Conservation (phyloP, 2,888 invertebrate genomes). For the Drosophila parthenogenetica region DNA sequence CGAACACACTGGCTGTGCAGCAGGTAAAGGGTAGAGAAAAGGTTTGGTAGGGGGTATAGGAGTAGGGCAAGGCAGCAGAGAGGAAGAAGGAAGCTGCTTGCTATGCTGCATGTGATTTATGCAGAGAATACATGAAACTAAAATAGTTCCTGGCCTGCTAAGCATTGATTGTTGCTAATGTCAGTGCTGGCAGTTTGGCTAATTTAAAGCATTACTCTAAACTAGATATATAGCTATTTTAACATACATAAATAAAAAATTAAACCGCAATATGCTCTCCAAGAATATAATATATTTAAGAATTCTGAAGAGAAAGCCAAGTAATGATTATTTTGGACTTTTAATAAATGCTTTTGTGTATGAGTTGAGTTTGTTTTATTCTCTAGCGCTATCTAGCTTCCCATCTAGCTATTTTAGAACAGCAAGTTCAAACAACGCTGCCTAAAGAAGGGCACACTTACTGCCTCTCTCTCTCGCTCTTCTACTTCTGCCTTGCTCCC, state of each 20-base stretch:
- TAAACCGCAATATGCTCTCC: too few relatives aligned
- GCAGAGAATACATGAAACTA: constrained; percentile 71
- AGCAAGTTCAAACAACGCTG: not conserved
- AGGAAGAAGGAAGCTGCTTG: not conserved
- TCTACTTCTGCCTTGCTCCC: not conserved
- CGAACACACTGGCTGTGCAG: constrained; percentile 49
- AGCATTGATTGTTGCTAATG: constrained; percentile 63
- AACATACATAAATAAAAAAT: too few relatives aligned
- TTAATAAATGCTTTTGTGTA: too few relatives aligned
- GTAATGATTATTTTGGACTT: too few relatives aligned
- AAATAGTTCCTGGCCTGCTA: constrained; percentile 56
- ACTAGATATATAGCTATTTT: too few relatives aligned
- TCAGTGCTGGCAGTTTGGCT: not conserved
- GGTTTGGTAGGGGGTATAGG: not conserved
- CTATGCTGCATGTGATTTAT: constrained; percentile 63
- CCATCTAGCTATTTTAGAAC: too few relatives aligned
- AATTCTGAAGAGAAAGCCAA: too few relatives aligned
- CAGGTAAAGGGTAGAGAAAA: not conserved
- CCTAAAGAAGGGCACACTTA: constrained; percentile 24
- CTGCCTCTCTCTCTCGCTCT: not conserved
- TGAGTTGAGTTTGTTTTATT: too few relatives aligned
- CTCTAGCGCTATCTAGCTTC: too few relatives aligned
- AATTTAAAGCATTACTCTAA: not conserved
- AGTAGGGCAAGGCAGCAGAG: not conserved
- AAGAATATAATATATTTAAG: too few relatives aligned